Evolutionary conservation across 2,113 vertebrate genomes (phyloP).

Genomic region (Myanophis thanlyinensis): DNA sequence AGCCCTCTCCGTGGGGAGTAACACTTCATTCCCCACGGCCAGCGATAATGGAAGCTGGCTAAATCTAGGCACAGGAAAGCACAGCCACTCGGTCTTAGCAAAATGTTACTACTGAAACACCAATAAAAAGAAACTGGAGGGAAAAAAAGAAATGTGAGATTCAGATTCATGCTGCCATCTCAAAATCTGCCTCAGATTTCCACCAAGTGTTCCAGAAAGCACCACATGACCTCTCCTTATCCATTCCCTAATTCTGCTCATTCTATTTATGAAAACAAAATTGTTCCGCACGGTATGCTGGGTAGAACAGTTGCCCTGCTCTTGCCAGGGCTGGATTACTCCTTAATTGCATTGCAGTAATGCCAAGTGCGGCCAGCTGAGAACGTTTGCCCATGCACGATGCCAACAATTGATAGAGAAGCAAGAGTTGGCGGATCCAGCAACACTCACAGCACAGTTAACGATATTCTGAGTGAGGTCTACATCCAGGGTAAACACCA

Average conservation of each 20-base stretch:
- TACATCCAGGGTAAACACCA: not conserved
- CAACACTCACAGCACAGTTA: fast-evolving
- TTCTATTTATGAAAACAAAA: slow-evolving; percentile 59
- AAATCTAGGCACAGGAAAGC: too few species aligned
- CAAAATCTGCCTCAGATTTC: not conserved
- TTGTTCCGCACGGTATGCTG: slow-evolving; percentile 26
- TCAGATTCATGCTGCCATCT: not conserved
- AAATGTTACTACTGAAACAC: too few species aligned
- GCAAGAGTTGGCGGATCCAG: not conserved
- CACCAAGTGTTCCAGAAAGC: not conserved
- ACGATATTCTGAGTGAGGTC: not conserved
- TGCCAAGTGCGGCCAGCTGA: slow-evolving; percentile 36
- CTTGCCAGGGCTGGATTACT: slow-evolving; percentile 51
- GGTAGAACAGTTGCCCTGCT: not conserved
- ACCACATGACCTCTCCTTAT: not conserved
- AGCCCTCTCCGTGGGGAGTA: too few species aligned
- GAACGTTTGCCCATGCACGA: not conserved
- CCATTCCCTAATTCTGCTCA: slow-evolving; percentile 19
- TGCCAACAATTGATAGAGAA: slow-evolving; percentile 20
- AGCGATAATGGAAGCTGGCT: too few species aligned
- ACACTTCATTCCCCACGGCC: too few species aligned
- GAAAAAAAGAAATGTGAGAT: too few species aligned
- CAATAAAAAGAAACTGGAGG: too few species aligned
- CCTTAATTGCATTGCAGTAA: slow-evolving; percentile 32
- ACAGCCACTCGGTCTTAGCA: too few species aligned